phyloP scores from a whole-genome alignment of 2,113 vertebrate genomes.

The Oncorhynchus keta region DNA sequence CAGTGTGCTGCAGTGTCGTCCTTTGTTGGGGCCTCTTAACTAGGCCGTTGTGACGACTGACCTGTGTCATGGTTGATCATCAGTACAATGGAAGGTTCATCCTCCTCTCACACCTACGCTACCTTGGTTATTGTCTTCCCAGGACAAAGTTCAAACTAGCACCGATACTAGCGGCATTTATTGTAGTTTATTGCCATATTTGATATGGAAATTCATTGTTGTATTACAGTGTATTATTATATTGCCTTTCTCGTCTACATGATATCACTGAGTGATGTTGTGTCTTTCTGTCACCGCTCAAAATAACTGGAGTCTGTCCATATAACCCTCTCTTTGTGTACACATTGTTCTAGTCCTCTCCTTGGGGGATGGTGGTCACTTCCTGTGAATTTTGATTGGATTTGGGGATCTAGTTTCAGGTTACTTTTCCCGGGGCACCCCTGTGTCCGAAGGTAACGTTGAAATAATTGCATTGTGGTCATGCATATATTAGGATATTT shows the following conservation, averaged over 20 bases:
- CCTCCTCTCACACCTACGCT: not conserved
- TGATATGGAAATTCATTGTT: not conserved
- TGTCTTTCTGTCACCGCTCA: not conserved
- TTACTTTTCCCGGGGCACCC: not conserved
- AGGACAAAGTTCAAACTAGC: slow-evolving; percentile 44
- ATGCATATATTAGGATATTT: slow-evolving; percentile 21
- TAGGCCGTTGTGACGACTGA: not conserved
- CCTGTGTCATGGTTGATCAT: not conserved
- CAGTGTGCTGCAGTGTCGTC: too few species aligned
- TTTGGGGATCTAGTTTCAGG: not conserved
- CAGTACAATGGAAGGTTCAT: not conserved
- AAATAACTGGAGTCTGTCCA: not conserved
- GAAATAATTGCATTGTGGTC: not conserved
- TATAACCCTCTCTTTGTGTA: not conserved
- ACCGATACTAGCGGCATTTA: slow-evolving; percentile 27
- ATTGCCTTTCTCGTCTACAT: not conserved
- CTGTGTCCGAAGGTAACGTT: slow-evolving; percentile 1
- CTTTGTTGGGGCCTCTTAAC: not conserved
- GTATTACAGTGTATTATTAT: slow-evolving; percentile 40
- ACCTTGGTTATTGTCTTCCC: slow-evolving; percentile 10
- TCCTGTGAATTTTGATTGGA: not conserved
- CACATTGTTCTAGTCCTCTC: not conserved
- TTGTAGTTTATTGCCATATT: slow-evolving; percentile 51
- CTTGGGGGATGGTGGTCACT: not conserved
- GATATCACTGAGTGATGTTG: not conserved